Base-by-base conservation (phyloP, 2,888 invertebrate species). In the Gandaritis pyraliata region DNA sequence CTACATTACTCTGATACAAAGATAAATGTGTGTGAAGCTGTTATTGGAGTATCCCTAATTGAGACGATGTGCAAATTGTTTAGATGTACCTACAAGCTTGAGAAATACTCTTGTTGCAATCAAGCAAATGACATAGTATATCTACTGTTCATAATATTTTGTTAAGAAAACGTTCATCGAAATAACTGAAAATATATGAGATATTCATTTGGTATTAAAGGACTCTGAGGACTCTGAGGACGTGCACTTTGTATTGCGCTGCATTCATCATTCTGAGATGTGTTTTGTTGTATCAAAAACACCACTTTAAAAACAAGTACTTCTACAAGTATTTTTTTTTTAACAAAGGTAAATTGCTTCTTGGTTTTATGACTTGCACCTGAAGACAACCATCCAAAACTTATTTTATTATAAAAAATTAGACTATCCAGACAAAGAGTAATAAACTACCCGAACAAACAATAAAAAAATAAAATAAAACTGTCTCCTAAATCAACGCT, bases 11-110 rank as follows among this genome's bases (percentile, higher is more conserved):
- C 61, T 48, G 6, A 18, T 33, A 18, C 18, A 11, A 36, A 52
- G 47, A 66, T 47, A 46, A 36, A 64, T 62, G 64, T 54, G 65
- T 52, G 60, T 51, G 16, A 47, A 67, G 57, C 54, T 46, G 45
- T 53, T 59, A 49, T 60, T 51, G 45, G 54, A 58, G 60, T 55
- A 53, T 64, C 50, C 41, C 50, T 69, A 70, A 70, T 70, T 65
- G 62, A 67, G 62, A 61, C 60, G 56, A 60, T 39, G 58, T 53
- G 52, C 49, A 56, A 64, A 52, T 52, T 51, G 41, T 39, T 61
- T 39, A 5, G 11, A 16, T 59, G 55, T 50, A 67, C 62, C 61
- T 62, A 55, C 65, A 64, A 51, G 39, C 13, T 30, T 47, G 33
- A 33, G 10, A 47, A 16, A 29, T 18, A 41, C 8, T n/a, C 16